phyloP scores from a whole-genome alignment of 1,140 invertebrate species.

The Scaptomyza graminum region DNA sequence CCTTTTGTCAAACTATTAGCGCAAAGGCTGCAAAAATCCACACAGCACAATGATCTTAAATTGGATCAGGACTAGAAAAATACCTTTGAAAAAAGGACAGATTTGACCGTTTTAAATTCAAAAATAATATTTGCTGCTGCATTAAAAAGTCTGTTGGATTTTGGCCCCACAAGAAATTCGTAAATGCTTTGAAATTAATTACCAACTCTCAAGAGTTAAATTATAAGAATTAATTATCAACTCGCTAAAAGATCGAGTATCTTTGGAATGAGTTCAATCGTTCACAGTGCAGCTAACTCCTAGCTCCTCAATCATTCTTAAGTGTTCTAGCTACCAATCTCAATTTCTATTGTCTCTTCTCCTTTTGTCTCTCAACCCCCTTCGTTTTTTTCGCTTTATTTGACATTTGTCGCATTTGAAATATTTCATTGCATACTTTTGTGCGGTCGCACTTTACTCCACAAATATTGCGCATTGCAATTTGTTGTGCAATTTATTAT shows the following conservation, averaged over 20 bases:
- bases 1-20: slow-evolving; percentile 74
- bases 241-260: background rate
- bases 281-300: slow-evolving; percentile 2
- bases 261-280: slow-evolving; percentile 3
- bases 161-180: no score
- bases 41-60: slow-evolving; percentile 17
- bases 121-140: no score
- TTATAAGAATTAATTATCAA: slow-evolving; percentile 17
- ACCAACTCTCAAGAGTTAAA: background rate
- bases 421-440: slow-evolving; percentile 71
- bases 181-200: no score
- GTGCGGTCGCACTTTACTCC: slow-evolving; percentile 34
- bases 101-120: no score
- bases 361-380: no score
- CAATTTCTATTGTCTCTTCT: slow-evolving; percentile 19
- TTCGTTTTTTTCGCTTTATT: background rate
- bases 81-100: background rate
- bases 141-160: no score
- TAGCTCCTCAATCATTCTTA: slow-evolving; percentile 1
- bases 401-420: slow-evolving; percentile 62
- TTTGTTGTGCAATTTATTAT: slow-evolving; percentile 76
- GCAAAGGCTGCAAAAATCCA: slow-evolving; percentile 4
- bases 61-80: background rate
- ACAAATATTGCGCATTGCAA: slow-evolving; percentile 25
- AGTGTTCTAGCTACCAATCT: background rate